Conservation (phyloP, 2,113 vertebrate genomes). For the Carlito syrichta region DNA sequence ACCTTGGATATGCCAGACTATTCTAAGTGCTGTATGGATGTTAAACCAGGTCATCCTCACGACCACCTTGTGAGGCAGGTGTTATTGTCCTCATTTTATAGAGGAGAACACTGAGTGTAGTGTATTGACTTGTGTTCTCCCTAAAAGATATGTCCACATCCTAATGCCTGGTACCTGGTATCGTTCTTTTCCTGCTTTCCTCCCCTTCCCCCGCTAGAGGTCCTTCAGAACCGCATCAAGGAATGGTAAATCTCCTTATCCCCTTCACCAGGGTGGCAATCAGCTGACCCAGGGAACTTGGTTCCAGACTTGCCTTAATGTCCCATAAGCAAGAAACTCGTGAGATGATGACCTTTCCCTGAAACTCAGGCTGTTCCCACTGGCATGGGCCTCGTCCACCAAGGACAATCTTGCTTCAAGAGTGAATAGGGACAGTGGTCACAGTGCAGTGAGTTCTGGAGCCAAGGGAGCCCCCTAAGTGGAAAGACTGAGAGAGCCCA, state of each 20-base stretch:
- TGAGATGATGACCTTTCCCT: neutral
- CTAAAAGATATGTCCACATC: neutral
- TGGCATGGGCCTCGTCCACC: neutral
- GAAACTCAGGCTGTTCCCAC: neutral
- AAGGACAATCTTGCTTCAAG: neutral
- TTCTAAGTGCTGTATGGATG: neutral
- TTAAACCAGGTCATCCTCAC: neutral
- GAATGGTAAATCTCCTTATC: neutral
- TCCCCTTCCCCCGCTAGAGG: fast-evolving
- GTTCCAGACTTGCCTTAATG: neutral
- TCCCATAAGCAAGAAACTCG: neutral
- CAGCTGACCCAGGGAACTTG: neutral
- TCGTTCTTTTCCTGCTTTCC: too few species aligned
- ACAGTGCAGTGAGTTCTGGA: neutral
- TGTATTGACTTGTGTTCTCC: neutral
- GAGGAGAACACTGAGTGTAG: neutral
- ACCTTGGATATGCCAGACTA: neutral
- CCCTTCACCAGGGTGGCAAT: neutral
- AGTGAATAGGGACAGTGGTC: neutral
- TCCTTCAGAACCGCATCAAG: neutral
- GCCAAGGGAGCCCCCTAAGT: neutral
- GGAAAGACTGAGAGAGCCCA: neutral
- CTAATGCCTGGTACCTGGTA: neutral
- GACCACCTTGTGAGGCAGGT: fast-evolving
- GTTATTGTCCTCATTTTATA: neutral